These are phyloP conservation scores for Gerris buenoi DNA, from an alignment of 1,140 invertebrate genomes.

Conservation along the genomic window DNA sequence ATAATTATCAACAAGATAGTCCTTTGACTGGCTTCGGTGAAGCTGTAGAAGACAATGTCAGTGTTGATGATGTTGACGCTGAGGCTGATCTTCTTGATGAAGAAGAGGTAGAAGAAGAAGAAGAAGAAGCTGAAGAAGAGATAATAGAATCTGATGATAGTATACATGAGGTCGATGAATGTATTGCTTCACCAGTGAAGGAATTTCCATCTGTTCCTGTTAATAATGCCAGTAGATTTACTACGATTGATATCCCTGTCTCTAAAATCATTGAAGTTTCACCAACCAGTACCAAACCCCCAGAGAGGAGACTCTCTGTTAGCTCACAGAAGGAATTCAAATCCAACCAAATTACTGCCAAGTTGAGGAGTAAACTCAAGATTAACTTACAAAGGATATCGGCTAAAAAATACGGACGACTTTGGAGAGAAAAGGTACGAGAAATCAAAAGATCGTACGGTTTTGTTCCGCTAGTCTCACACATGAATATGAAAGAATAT, in stretches of 20 bases:
- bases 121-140: constrained; percentile 24
- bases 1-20: constrained; percentile 1
- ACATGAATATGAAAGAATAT: constrained; percentile 14
- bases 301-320: neutral
- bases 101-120: constrained; percentile 27
- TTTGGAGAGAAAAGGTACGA: constrained; percentile 17
- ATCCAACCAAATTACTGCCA: constrained; percentile 3
- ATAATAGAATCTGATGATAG: constrained; percentile 27
- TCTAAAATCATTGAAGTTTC: neutral
- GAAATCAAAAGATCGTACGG: constrained; percentile 10
- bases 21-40: constrained; percentile 16
- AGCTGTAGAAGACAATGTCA: constrained; percentile 14
- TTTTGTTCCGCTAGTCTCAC: constrained; percentile 5
- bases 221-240: neutral
- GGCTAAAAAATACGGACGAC: constrained; percentile 14
- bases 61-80: constrained; percentile 10
- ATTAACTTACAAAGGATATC: constrained; percentile 16
- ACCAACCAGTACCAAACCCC: neutral
- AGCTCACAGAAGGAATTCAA: neutral
- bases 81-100: constrained; percentile 26
- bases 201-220: neutral
- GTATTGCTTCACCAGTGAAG: constrained; percentile 5
- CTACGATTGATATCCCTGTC: neutral
- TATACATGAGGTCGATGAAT: neutral
- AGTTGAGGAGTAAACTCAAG: constrained; percentile 16